Evolutionary conservation across 2,797 vertebrate species (phyloP).

Genomic region (Pipistrellus nathusii): DNA sequence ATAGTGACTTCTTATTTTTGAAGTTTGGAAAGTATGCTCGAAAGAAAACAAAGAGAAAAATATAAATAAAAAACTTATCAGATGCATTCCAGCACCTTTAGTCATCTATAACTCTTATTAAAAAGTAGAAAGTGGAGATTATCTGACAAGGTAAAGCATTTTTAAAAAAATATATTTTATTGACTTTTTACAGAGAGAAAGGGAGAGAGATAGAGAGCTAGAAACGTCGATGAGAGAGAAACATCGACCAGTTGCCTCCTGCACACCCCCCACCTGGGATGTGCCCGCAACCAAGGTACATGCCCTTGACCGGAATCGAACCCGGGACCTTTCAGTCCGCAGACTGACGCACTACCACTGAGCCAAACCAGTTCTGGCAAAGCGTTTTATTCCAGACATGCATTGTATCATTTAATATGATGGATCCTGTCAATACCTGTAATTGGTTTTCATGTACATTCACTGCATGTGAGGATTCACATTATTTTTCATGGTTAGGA

Average conservation of each 20-base stretch:
- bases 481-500: constrained; percentile 49
- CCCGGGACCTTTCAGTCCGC: too few relatives aligned
- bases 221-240: too few relatives aligned
- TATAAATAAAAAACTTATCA: constrained; percentile 8
- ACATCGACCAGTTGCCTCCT: too few relatives aligned
- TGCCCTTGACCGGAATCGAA: too few relatives aligned
- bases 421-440: background rate
- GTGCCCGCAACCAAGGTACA: too few relatives aligned
- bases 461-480: background rate
- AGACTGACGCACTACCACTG: too few relatives aligned
- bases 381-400: constrained; percentile 37
- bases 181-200: too few relatives aligned
- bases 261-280: too few relatives aligned
- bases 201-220: too few relatives aligned
- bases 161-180: too few relatives aligned
- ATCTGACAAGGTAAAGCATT: constrained; percentile 34
- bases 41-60: background rate
- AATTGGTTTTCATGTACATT: background rate
- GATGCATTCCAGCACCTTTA: constrained; percentile 54
- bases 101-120: constrained; percentile 28
- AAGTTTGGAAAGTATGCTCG: constrained; percentile 46
- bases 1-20: constrained; percentile 9
- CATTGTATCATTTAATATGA: constrained; percentile 33
- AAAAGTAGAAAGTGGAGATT: constrained; percentile 17
- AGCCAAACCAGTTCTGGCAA: too few relatives aligned